A percentile compares a stretch with the other conserved stretches of the same genome.
These are phyloP conservation scores for Noturus placidus DNA, from an alignment of 2,113 vertebrate species.

Conservation along the genomic window DNA sequence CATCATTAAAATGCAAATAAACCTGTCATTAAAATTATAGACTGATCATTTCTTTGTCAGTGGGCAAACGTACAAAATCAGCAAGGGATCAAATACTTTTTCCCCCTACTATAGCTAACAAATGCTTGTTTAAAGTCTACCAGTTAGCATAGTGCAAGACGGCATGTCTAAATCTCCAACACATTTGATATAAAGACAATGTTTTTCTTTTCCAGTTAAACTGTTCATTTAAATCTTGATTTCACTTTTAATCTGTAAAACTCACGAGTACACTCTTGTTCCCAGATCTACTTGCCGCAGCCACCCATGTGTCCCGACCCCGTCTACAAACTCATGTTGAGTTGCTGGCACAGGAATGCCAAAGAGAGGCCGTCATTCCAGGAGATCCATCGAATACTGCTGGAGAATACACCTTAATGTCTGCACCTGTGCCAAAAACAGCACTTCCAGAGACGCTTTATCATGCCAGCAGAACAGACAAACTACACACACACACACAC, in stretches of 20 bases:
- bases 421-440: conserved; percentile 8
- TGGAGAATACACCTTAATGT: conserved; percentile 73
- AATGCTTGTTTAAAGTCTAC: neutral
- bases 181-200: neutral
- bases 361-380: conserved; percentile 92
- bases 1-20: too few species aligned
- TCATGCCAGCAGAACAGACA: conserved; percentile 51
- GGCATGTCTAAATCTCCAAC: neutral
- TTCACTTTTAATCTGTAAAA: neutral
- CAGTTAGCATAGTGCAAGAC: neutral
- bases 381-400: conserved; percentile 84
- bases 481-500: conserved; percentile 21
- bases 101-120: too few species aligned
- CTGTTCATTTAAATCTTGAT: neutral
- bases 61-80: too few species aligned
- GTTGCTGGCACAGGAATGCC: conserved; percentile 93
- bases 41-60: too few species aligned
- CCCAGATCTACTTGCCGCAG: conserved; percentile 91
- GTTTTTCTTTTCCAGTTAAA: neutral
- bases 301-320: conserved; percentile 86
- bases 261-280: neutral
- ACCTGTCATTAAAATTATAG: too few species aligned
- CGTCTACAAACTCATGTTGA: conserved; percentile 95
- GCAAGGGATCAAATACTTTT: too few species aligned
- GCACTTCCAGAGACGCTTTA: conserved; percentile 55